A percentile compares a stretch with the other conserved stretches of the same genome.
These are phyloP conservation scores for Serilophus lunatus DNA, from an alignment of 2,113 vertebrate genomes.

Conservation along the genomic window DNA sequence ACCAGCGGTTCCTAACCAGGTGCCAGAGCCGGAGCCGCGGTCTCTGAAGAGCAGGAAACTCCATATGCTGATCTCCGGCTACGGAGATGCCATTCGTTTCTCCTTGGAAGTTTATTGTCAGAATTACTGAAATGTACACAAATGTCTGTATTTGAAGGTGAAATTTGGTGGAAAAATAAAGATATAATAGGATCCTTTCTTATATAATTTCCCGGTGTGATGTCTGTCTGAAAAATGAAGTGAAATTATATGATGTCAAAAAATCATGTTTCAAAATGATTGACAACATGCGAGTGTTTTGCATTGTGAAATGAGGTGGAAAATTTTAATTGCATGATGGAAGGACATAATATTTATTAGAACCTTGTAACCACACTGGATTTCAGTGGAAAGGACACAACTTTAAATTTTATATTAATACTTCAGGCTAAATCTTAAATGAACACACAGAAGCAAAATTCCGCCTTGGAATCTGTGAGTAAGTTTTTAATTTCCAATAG, in stretches of 20 bases:
- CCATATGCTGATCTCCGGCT: conserved; percentile 33
- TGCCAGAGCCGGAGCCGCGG: conserved; percentile 7
- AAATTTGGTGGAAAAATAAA: conserved; percentile 79
- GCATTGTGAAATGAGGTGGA: conserved; percentile 82
- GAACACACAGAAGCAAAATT: conserved; percentile 67
- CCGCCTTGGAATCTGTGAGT: conserved; percentile 48
- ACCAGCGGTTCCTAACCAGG: conserved; percentile 43
- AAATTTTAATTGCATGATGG: conserved; percentile 85
- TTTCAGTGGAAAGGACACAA: conserved; percentile 73
- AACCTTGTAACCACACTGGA: conserved; percentile 78
- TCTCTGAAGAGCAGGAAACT: conserved; percentile 43
- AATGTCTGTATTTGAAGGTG: conserved; percentile 74
- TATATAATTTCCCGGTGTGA: conserved; percentile 79
- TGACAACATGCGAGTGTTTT: conserved; percentile 81
- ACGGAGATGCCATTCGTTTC: conserved; percentile 28
- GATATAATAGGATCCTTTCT: conserved; percentile 80
- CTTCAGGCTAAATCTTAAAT: conserved; percentile 72
- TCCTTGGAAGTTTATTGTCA: conserved; percentile 71
- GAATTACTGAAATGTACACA: conserved; percentile 74
- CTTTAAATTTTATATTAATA: conserved; percentile 78
- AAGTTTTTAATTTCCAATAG: conserved; percentile 68
- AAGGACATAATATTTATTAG: conserved; percentile 86
- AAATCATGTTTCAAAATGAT: conserved; percentile 83
- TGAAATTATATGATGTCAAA: conserved; percentile 85
- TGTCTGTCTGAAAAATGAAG: conserved; percentile 80